Evolutionary conservation across 2,888 invertebrate genomes (phyloP).

Genomic region (Allacma fusca): DNA sequence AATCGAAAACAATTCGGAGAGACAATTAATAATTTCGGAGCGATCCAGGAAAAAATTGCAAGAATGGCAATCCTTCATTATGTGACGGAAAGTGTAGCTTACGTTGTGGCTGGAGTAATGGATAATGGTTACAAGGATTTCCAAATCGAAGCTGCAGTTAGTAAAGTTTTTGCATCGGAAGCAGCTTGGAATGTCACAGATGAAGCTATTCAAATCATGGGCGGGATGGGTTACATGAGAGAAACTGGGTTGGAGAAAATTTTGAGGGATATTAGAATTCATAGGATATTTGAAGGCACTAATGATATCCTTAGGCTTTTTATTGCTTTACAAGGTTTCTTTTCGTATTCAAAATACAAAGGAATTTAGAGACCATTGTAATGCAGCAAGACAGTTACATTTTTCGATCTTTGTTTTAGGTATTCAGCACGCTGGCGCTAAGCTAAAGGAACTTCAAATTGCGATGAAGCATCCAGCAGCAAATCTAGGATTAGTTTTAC

Average conservation of each 20-base stretch:
- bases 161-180: constrained; percentile 94
- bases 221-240: constrained; percentile 89
- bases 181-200: constrained; percentile 96
- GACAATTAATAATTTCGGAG: constrained; percentile 80
- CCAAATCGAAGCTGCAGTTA: constrained; percentile 97
- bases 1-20: constrained; percentile 90
- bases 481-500: constrained; percentile 88
- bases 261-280: constrained; percentile 92
- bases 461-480: constrained; percentile 92
- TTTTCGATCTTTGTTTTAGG: constrained; percentile 65
- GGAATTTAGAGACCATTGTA: no score
- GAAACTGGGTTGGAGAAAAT: constrained; percentile 89
- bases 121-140: constrained; percentile 90
- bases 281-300: constrained; percentile 98
- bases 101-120: constrained; percentile 96
- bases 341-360: no score
- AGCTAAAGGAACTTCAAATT: constrained; percentile 89
- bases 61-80: constrained; percentile 92
- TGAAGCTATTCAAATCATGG: constrained; percentile 95
- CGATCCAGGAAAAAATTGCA: constrained; percentile 92
- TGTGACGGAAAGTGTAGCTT: constrained; percentile 90
- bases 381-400: no score
- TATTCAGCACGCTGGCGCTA: constrained; percentile 91
- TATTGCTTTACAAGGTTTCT: constrained; percentile 88
- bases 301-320: constrained; percentile 97